Base-by-base conservation (phyloP, 2,888 invertebrate species). In the Macrosoma leucophasiata region DNA sequence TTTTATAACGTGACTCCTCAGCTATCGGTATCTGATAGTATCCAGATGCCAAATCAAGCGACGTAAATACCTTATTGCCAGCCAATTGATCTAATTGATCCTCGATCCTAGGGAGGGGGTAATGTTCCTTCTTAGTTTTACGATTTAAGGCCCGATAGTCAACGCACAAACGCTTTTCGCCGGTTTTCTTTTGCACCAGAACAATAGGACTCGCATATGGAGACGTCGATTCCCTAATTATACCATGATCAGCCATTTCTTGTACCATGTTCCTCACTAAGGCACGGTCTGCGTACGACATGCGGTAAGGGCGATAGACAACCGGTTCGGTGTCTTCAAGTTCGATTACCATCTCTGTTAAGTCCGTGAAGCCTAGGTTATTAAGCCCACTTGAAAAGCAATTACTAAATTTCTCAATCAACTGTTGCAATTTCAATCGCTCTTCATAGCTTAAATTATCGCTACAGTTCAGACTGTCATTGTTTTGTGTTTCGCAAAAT, bases 1-100 rank as follows among this genome's bases (percentile, higher is more conserved):
- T 73, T 24, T 57, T 55, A 2, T 47, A 47, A 11, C 52, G 42
- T 1, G 62, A 57, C 1, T 58, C 41, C 6, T 53, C 48, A 19
- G 44, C 41, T n/a, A 76, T 43, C 0, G 43, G 37, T 15, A 51
- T 41, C 22, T 51, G 50, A 13, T 47, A 42, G 26, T 48, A 51
- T 1, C 48, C 47, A 1, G 39, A 43, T 9, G 42, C 32, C 2
- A 47, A 17, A 25, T 50, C 50, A 7, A 50, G 22, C 3, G 41
- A 26, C 3, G 27, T 42, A 14, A 44, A 50, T 5, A 32, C 12
- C 0, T 7, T 6, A 13, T 41, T 33, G 1, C 46, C 46, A 4
- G 34, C 22, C 3, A 48, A 28, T 1, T 14, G n/a, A 17, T 42
- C 39, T 3, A 48, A 10, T 17, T 43, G 43, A 9, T 49, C 46